A percentile compares a stretch with the other conserved stretches of the same genome.
These are phyloP conservation scores for Verasper variegatus DNA, from an alignment of 2,113 vertebrate species.

Conservation along the genomic window DNA sequence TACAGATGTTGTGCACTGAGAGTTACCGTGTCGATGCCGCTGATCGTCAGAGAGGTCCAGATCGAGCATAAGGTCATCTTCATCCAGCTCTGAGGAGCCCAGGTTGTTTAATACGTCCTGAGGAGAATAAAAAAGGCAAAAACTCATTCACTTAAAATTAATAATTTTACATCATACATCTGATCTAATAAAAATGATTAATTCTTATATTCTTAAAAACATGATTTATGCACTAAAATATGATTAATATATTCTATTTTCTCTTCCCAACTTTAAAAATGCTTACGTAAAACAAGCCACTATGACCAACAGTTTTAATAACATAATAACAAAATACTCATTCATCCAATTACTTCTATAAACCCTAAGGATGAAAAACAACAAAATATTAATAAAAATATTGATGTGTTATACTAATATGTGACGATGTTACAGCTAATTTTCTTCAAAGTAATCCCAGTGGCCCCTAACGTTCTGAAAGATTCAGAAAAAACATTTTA, in stretches of 20 bases:
- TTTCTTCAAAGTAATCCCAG: neutral
- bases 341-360: neutral
- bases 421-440: neutral
- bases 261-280: neutral
- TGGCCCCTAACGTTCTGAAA: neutral
- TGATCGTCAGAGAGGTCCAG: constrained; percentile 95
- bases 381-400: neutral
- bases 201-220: neutral
- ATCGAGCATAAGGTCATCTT: constrained; percentile 98
- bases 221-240: neutral
- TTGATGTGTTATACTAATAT: neutral
- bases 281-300: neutral
- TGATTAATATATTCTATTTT: neutral
- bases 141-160: neutral
- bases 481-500: neutral
- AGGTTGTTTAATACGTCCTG: constrained; percentile 96
- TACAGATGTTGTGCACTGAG: neutral
- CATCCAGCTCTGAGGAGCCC: constrained; percentile 96
- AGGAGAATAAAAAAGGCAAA: constrained; percentile 36
- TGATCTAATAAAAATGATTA: neutral
- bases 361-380: neutral
- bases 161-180: neutral
- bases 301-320: neutral
- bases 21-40: constrained; percentile 87
- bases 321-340: neutral